phyloP scores from a whole-genome alignment of 2,888 invertebrate genomes.

The Hypomecis punctinalis region DNA sequence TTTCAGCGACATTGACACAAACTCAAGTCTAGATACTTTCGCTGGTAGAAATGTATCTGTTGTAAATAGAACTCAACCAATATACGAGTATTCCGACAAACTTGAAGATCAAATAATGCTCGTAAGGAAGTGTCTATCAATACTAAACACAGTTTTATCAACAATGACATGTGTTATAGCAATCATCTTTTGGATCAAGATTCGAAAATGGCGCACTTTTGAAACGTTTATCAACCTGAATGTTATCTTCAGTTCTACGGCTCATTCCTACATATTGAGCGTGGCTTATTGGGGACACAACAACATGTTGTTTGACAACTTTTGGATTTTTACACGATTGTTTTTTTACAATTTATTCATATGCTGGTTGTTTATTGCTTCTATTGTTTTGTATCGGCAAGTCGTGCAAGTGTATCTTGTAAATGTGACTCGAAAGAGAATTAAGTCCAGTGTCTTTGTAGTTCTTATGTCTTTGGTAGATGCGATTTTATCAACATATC shows the following conservation, averaged over 20 bases:
- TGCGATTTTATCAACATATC: background rate
- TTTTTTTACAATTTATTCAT: slow-evolving; percentile 10
- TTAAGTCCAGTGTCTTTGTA: slow-evolving; percentile 16
- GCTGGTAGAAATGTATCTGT: too few relatives aligned
- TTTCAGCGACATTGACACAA: background rate
- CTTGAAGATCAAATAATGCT: too few relatives aligned
- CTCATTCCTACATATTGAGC: background rate
- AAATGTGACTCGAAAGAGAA: slow-evolving; percentile 7
- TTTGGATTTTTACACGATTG: background rate
- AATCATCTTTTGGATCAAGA: slow-evolving; percentile 10
- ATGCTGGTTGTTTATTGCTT: slow-evolving; percentile 24
- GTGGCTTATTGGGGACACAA: background rate
- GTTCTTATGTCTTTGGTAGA: background rate
- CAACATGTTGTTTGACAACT: background rate
- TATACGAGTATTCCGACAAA: too few relatives aligned
- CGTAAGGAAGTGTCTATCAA: background rate
- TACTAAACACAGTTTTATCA: slow-evolving; percentile 2
- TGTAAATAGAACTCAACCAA: too few relatives aligned
- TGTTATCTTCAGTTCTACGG: slow-evolving; percentile 6
- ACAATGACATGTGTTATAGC: slow-evolving; percentile 9
- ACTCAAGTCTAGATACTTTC: too few relatives aligned
- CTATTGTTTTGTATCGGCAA: slow-evolving; percentile 18
- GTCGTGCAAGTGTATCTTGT: slow-evolving; percentile 22
- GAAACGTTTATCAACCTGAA: slow-evolving; percentile 15
- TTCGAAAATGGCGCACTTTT: slow-evolving; percentile 24